A percentile compares a stretch with the other conserved stretches of the same genome.
Conservation (phyloP, 2,797 vertebrate genomes). For the Simalia tracyae region DNA sequence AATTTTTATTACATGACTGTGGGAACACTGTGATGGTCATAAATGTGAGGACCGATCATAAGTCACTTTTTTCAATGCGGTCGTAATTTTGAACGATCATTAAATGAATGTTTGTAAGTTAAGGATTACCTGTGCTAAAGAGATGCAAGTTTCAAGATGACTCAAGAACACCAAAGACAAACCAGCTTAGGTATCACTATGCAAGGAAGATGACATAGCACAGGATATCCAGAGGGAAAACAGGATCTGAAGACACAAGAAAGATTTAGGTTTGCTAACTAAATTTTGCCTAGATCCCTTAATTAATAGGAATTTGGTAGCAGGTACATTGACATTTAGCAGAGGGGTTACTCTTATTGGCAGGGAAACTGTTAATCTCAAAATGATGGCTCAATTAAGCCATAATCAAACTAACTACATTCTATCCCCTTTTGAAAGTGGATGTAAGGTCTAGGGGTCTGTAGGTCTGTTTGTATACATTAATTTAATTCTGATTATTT, state of each 20-base stretch:
- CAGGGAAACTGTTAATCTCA: neutral
- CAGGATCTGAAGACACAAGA: neutral
- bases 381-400: neutral
- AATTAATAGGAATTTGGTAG: neutral
- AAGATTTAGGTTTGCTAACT: neutral
- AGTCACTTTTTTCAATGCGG: too few species aligned
- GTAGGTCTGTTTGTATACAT: neutral
- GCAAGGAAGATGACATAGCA: neutral
- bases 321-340: neutral
- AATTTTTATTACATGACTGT: too few species aligned
- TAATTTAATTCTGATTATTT: neutral
- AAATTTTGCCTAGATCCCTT: neutral
- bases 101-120: too few species aligned
- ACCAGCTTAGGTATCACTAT: neutral
- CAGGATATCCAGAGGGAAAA: neutral
- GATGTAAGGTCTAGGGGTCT: neutral
- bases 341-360: neutral
- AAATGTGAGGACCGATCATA: too few species aligned
- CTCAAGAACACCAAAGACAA: neutral
- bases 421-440: neutral
- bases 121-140: neutral
- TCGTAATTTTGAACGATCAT: too few species aligned
- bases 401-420: neutral
- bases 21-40: too few species aligned
- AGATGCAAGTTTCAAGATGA: neutral